phyloP scores from a whole-genome alignment of 1,140 invertebrate species.

The Hydropsyche tenuis region DNA sequence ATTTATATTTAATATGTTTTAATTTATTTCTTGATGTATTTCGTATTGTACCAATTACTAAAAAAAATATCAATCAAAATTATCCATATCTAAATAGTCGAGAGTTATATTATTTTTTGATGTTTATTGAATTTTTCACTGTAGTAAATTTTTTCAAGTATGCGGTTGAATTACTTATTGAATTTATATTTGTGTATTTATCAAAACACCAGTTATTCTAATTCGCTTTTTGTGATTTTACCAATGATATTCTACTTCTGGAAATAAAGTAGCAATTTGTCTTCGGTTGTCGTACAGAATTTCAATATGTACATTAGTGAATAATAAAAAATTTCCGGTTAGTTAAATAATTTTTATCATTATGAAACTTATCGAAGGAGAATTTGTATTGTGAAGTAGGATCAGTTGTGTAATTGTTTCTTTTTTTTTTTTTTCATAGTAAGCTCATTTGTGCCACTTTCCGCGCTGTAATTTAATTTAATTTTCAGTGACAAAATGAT shows the following conservation, averaged over 20 bases:
- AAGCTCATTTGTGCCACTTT: constrained; percentile 37
- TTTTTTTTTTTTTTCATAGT: constrained; percentile 11
- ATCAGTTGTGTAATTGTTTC: background rate
- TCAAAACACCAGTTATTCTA: too few species aligned
- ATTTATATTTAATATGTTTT: too few species aligned
- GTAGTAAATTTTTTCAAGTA: background rate
- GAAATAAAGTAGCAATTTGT: too few species aligned
- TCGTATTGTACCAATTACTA: too few species aligned
- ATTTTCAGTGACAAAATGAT: too few species aligned
- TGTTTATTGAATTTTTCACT: too few species aligned
- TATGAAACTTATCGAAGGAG: background rate
- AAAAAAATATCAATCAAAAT: too few species aligned
- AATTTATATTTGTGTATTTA: background rate
- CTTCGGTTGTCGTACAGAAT: constrained; percentile 16
- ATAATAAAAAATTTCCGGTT: constrained; percentile 24
- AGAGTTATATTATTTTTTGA: too few species aligned
- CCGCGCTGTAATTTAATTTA: background rate
- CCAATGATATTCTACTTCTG: too few species aligned
- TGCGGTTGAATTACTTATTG: background rate
- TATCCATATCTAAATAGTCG: too few species aligned
- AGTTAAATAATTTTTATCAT: constrained; percentile 20
- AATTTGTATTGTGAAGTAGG: background rate
- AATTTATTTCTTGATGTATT: too few species aligned
- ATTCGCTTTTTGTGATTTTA: too few species aligned
- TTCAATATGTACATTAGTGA: constrained; percentile 21